Evolutionary conservation across 2,888 invertebrate genomes (phyloP).

Genomic region (Chloroclystis v-ata): DNA sequence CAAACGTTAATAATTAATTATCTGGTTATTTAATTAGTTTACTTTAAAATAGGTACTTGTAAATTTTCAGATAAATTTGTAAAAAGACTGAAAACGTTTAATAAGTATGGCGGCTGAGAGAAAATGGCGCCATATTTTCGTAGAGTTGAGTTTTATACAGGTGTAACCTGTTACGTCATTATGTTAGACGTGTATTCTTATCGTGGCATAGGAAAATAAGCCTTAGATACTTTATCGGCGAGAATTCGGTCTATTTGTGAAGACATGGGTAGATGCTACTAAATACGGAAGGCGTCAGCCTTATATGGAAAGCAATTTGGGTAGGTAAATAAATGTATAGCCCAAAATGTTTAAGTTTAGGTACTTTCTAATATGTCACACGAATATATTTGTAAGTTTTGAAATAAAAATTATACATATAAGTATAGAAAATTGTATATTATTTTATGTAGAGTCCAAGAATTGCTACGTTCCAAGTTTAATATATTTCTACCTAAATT

Average conservation of each 20-base stretch:
- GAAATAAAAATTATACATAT: no score
- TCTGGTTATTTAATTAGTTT: slow-evolving; percentile 29
- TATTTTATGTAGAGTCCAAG: no score
- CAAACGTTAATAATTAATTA: slow-evolving; percentile 18
- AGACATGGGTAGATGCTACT: neutral
- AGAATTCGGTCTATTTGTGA: slow-evolving; percentile 7
- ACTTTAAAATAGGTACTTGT: slow-evolving; percentile 30
- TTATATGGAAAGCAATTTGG: no score
- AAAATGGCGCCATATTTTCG: slow-evolving; percentile 61
- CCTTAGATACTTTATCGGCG: slow-evolving; percentile 1
- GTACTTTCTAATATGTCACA: no score
- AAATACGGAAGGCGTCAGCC: neutral
- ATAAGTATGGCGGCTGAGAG: slow-evolving; percentile 39
- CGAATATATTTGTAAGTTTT: no score
- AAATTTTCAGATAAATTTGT: slow-evolving; percentile 44
- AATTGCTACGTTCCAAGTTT: no score
- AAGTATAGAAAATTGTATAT: no score
- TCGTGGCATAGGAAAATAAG: slow-evolving; percentile 37
- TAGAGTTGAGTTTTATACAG: slow-evolving; percentile 64
- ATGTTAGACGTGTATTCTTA: slow-evolving; percentile 56
- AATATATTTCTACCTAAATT: no score
- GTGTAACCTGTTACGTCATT: slow-evolving; percentile 69
- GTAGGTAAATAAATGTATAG: neutral
- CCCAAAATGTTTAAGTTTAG: no score
- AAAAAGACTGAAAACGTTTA: slow-evolving; percentile 39